A percentile compares a stretch with the other conserved stretches of the same genome.
These are phyloP conservation scores for Orthonychiurus folsomi DNA, from an alignment of 2,888 invertebrate species.

Conservation along the genomic window DNA sequence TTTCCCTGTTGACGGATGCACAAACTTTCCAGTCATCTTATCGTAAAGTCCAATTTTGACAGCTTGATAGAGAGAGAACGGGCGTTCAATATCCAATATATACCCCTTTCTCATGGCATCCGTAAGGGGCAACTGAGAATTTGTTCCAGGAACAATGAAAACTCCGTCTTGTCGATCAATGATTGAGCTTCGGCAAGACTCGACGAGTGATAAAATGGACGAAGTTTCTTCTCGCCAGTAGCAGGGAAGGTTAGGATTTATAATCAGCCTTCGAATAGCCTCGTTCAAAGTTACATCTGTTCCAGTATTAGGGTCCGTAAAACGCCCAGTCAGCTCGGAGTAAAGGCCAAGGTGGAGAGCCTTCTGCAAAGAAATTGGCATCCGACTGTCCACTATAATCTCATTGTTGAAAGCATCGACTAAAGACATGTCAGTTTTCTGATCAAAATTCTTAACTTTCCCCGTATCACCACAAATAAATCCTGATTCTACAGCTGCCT, in stretches of 20 bases:
- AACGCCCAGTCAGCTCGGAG: constrained; percentile 68
- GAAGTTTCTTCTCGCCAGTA: constrained; percentile 65
- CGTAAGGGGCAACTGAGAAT: constrained; percentile 49
- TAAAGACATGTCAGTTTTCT: constrained; percentile 55
- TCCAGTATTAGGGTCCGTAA: constrained; percentile 69
- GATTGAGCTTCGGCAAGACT: constrained; percentile 69
- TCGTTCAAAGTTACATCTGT: constrained; percentile 73
- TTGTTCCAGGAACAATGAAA: constrained; percentile 56
- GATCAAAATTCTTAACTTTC: constrained; percentile 58
- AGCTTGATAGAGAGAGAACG: constrained; percentile 70
- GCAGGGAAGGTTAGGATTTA: constrained; percentile 68
- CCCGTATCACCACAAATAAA: constrained; percentile 59
- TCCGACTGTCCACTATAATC: constrained; percentile 68
- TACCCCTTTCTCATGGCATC: constrained; percentile 67
- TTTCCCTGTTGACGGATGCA: constrained; percentile 68
- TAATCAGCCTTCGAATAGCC: constrained; percentile 67
- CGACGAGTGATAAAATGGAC: constrained; percentile 62
- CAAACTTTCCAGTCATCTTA: constrained; percentile 55
- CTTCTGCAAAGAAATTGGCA: constrained; percentile 70
- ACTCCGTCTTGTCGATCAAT: constrained; percentile 65
- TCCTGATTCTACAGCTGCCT: constrained; percentile 66
- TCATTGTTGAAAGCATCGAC: constrained; percentile 70
- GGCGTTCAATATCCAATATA: constrained; percentile 69
- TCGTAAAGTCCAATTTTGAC: constrained; percentile 71
- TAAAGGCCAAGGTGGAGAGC: constrained; percentile 79